Base-by-base conservation (phyloP, 2,888 invertebrate species). In the Calephelis perditalis region DNA sequence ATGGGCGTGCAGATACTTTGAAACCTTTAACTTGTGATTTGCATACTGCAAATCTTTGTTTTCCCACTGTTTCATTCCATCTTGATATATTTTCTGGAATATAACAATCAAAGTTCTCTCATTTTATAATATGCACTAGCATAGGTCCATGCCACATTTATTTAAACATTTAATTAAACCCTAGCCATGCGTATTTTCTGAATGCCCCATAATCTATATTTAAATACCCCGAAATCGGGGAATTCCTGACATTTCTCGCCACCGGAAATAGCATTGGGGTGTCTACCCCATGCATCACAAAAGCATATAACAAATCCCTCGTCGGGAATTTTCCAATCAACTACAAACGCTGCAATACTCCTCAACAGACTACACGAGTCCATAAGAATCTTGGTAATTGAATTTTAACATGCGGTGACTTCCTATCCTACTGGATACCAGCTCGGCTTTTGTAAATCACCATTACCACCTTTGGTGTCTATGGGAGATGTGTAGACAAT, bases 321-420 rank as follows among this genome's bases (percentile, higher is more conserved):
- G 70, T 67, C 74, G 72, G 83, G 85, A 82, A 85, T 86, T 86
- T 86, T 86, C 85, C 87, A 86, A 85, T 86, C 84, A 85, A 74
- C 77, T 76, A 70, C 76, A 73, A 79, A 78, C 82, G 81, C 80
- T 84, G 80, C 77, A 80, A 84, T 82, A 82, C 80, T 78, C 76
- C 75, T 78, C 77, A 74, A 76, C 80, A 79, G 77, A 67, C 69
- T 68, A 72, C 75, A 75, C 75, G 77, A 77, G 79, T 79, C 68
- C 68, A 83, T 84, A 80, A 79, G 63, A 74, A 82, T 83, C 80
- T 75, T 59, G 63, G 6, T 57, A 64, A 58, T 54, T 26, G 5
- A 80, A 68, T 68, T 61, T 62, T 8, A 40, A 68, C 74, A 68
- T 60, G 8, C 11, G 11, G 36, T 6, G 4, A 12, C 43, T 26